A percentile compares a stretch with the other conserved stretches of the same genome.
phyloP scores from a whole-genome alignment of 2,888 invertebrate species.

The Pachliopta kotzebuea region DNA sequence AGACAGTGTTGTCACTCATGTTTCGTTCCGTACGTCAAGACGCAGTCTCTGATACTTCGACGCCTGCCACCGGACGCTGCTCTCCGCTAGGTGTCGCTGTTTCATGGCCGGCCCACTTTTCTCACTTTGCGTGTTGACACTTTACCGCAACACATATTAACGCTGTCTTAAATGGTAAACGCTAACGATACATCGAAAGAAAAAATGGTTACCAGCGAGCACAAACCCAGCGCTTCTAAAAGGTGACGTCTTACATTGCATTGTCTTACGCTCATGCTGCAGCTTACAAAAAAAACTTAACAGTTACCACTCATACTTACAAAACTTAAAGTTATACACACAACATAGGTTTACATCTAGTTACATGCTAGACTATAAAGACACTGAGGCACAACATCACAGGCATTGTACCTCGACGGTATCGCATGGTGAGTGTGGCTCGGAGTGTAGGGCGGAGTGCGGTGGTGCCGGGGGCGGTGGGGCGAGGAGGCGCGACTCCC shows the following conservation, averaged over 20 bases:
- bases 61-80: slow-evolving; percentile 72
- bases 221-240: slow-evolving; percentile 36
- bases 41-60: slow-evolving; percentile 75
- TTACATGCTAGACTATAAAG: slow-evolving; percentile 34
- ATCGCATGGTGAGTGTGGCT: slow-evolving; percentile 68
- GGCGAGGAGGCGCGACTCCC: slow-evolving; percentile 79
- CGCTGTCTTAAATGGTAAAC: slow-evolving; percentile 40
- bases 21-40: slow-evolving; percentile 74
- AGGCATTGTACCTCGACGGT: slow-evolving; percentile 71
- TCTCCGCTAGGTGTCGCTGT: slow-evolving; percentile 62
- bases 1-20: slow-evolving; percentile 56
- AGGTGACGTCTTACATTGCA: slow-evolving; percentile 54
- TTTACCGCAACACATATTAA: slow-evolving; percentile 60
- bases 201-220: slow-evolving; percentile 35
- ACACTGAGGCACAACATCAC: slow-evolving; percentile 51
- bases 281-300: slow-evolving; percentile 20
- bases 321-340: slow-evolving; percentile 26
- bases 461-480: slow-evolving; percentile 60
- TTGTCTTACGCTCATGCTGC: slow-evolving; percentile 54
- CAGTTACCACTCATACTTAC: slow-evolving; percentile 20
- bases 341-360: slow-evolving; percentile 29
- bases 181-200: slow-evolving; percentile 36
- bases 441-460: slow-evolving; percentile 73
- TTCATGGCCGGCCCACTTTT: slow-evolving; percentile 78
- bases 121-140: slow-evolving; percentile 70